Conservation (phyloP, 2,113 vertebrate species). For the Chlamydotis undulata region DNA sequence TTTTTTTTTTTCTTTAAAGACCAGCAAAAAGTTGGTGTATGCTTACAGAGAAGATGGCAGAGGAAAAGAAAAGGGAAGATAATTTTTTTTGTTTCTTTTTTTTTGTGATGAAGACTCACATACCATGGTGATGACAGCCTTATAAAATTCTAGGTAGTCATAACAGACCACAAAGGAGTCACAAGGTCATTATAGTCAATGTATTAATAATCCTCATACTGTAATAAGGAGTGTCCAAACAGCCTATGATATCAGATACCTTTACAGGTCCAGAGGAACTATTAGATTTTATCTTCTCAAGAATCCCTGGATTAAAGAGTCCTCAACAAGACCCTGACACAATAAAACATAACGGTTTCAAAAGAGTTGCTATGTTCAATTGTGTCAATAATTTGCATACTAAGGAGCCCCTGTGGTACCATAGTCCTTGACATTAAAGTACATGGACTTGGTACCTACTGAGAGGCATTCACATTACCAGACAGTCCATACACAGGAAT, state of each 20-base stretch:
- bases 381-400: slow-evolving; percentile 74
- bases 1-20: not conserved
- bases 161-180: slow-evolving; percentile 41
- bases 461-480: not conserved
- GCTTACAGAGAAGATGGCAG: not conserved
- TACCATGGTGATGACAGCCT: not conserved
- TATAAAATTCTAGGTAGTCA: slow-evolving; percentile 22
- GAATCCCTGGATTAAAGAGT: slow-evolving; percentile 74
- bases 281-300: slow-evolving; percentile 75
- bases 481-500: not conserved
- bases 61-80: not conserved
- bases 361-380: slow-evolving; percentile 64
- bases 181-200: slow-evolving; percentile 28
- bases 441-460: not conserved
- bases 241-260: slow-evolving; percentile 72
- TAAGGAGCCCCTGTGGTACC: slow-evolving; percentile 42
- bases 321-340: slow-evolving; percentile 67
- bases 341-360: slow-evolving; percentile 73
- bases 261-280: slow-evolving; percentile 69
- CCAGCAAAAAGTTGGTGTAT: not conserved
- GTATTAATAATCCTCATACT: slow-evolving; percentile 44
- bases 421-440: slow-evolving; percentile 27
- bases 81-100: not conserved
- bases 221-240: slow-evolving; percentile 73
- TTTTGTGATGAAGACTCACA: not conserved